Evolutionary conservation across 2,113 vertebrate genomes (phyloP), one percentile per base, ranked within the genome.

Genomic region (Mormyrus iriodes): DNA sequence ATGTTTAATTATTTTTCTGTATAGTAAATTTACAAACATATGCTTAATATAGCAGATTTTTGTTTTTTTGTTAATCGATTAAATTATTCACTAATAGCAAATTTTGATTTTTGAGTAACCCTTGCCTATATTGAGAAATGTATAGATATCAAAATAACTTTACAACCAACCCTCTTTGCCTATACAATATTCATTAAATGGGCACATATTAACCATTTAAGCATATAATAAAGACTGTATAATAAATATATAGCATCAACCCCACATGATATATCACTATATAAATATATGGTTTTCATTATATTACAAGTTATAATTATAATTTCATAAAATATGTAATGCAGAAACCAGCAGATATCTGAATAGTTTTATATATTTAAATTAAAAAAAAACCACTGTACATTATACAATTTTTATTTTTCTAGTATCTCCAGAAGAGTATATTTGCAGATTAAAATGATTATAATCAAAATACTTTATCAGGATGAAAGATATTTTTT

Each of bases 331-430:
- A 79, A 42, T 79, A 42, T 2, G 35, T 42, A 19, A 42, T 42
- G 35, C 73, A 39, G 35, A 42, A 79, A 79, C 9, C 35, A 79
- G 73, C 73, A 79, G 31, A 79, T 42, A 79, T 42, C n/a, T 79
- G 13, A 79, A 79, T 79, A 42, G 73, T 79, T 79, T 79, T 79
- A 79, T 79, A 79, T 79, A 19, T 79, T 79, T 79, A 39, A 79
- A 42, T 76, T 39, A 5, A 2, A 35, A 76, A n/a, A 65, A 39
- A 79, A 79, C 0, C 73, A 79, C 73, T 79, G 73, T 79, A 79
- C 73, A 79, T 42, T 39, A 79, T 79, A 79, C 35, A 79, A 42
- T 79, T 79, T 69, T 79, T 79, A 79, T 79, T 79, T 79, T 79
- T 79, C 73, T 79, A 79, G 13, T 69, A 79, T 13, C 35, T 79